These are phyloP conservation scores for Mus minutoides DNA, from an alignment of 2,797 vertebrate genomes.

Conservation along the genomic window DNA sequence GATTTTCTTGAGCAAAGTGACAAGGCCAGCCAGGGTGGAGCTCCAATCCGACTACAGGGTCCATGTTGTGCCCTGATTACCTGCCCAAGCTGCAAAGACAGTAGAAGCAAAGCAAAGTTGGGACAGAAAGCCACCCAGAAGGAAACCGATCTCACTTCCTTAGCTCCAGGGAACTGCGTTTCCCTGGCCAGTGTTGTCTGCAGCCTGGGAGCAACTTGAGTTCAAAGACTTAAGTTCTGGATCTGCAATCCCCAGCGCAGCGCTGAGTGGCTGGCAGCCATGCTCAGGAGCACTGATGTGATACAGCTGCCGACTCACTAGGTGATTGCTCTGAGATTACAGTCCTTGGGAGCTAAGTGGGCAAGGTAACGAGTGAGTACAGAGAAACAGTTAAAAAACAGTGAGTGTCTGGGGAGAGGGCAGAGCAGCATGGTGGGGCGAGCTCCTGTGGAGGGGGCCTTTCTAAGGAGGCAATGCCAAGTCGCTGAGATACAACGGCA, in stretches of 20 bases:
- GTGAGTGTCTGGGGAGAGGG: neutral
- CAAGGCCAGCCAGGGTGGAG: neutral
- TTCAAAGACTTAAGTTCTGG: neutral
- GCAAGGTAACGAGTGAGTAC: neutral
- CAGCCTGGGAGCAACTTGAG: neutral
- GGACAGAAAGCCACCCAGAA: neutral
- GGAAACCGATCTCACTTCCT: neutral
- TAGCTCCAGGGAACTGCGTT: neutral
- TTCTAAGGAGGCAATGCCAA: neutral
- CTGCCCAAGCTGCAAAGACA: neutral
- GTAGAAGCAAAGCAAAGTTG: neutral
- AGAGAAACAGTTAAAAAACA: neutral
- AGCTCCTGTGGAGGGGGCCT: neutral
- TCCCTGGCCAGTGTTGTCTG: neutral
- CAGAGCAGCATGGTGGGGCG: neutral
- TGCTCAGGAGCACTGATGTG: fast-evolving
- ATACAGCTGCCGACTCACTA: neutral
- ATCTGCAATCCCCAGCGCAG: fast-evolving
- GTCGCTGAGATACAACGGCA: neutral
- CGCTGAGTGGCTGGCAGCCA: neutral
- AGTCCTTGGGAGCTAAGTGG: neutral
- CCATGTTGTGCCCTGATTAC: neutral
- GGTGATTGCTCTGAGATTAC: neutral
- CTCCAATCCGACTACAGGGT: neutral
- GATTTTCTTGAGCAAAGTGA: neutral